A percentile compares a stretch with the other conserved stretches of the same genome.
phyloP scores from a whole-genome alignment of 2,888 invertebrate genomes.

The Aromia moschata region DNA sequence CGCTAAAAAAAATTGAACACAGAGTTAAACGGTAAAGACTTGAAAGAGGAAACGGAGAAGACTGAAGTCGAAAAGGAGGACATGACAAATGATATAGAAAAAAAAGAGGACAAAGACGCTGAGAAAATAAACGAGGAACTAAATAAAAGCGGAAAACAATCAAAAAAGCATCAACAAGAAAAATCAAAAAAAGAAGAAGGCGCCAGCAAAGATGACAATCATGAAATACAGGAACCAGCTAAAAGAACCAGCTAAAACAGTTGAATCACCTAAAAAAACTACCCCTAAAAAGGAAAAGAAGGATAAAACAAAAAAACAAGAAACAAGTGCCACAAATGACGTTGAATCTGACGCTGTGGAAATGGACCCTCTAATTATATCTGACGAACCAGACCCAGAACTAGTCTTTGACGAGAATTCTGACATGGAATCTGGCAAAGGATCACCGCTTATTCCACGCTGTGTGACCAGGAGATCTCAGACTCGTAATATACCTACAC shows the following conservation, averaged over 20 bases:
- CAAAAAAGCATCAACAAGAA: slow-evolving; percentile 13
- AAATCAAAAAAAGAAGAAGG: slow-evolving; percentile 10
- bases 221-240: slow-evolving; percentile 18
- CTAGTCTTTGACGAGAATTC: slow-evolving; percentile 57
- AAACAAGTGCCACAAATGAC: slow-evolving; percentile 3
- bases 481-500: slow-evolving; percentile 58
- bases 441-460: slow-evolving; percentile 54
- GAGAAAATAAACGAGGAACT: slow-evolving; percentile 25
- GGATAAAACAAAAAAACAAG: slow-evolving; percentile 12
- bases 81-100: slow-evolving; percentile 6
- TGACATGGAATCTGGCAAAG: slow-evolving; percentile 54
- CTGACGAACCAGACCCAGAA: slow-evolving; percentile 54
- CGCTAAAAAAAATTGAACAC: slow-evolving; percentile 27
- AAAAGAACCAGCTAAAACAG: neutral
- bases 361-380: slow-evolving; percentile 54
- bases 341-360: slow-evolving; percentile 38
- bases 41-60: slow-evolving; percentile 25
- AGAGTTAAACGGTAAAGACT: slow-evolving; percentile 28
- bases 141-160: slow-evolving; percentile 14
- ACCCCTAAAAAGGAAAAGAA: slow-evolving; percentile 21
- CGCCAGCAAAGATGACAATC: neutral
- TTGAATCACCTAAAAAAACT: slow-evolving; percentile 2
- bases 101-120: slow-evolving; percentile 15
- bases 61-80: slow-evolving; percentile 12
- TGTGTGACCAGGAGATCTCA: slow-evolving; percentile 59